Evolutionary conservation across 2,113 vertebrate genomes (phyloP), one percentile per base, ranked within the genome.

Genomic region (Cnemophilus loriae): DNA sequence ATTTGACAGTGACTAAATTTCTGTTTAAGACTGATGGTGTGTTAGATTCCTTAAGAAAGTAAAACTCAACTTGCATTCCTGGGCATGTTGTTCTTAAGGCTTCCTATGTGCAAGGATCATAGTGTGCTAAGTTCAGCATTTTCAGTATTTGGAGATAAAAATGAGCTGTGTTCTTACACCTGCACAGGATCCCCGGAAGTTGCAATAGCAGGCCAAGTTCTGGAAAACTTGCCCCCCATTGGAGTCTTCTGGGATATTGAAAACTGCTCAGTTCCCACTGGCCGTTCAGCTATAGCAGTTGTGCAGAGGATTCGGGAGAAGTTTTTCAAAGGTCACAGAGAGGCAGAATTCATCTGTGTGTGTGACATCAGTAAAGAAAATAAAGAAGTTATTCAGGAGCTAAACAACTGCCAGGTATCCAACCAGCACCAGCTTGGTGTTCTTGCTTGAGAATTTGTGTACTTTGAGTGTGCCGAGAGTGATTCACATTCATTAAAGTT

Each of bases 191-290:
- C 98, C 81, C 97, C 98, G 3, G 99, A 99, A 89, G 98, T 97
- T 80, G 94, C 97, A 39, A 2, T 97, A 70, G 24, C 97, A 2
- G 97, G 98, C 85, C 98, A 98, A 39, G 96, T 98, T 59, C 98
- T 99, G 87, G 99, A 99, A 93, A 99, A 98, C 60, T 97, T 99
- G 64, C 99, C 99, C 49, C 99, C 99, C 2, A 99, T 99, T 26
- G 99, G 99, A 52, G 99, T 99, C 70, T 99, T 99, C 95, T 99
- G 99, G 99, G 99, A 99, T 96, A 99, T 99, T 74, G 99, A 99
- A 90, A 99, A 99, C 96, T 99, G 99, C 81, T 99, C 98, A 0
- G 99, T 99, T 50, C 99, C 99, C 28, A 98, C 98, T 16, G 99
- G 99, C 37, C 99, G 99, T 33, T 99, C 99, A 7, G 99, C 99